A percentile compares a stretch with the other conserved stretches of the same genome.
Evolutionary conservation across 2,797 vertebrate species (phyloP).

Genomic region (Vespertilio murinus): DNA sequence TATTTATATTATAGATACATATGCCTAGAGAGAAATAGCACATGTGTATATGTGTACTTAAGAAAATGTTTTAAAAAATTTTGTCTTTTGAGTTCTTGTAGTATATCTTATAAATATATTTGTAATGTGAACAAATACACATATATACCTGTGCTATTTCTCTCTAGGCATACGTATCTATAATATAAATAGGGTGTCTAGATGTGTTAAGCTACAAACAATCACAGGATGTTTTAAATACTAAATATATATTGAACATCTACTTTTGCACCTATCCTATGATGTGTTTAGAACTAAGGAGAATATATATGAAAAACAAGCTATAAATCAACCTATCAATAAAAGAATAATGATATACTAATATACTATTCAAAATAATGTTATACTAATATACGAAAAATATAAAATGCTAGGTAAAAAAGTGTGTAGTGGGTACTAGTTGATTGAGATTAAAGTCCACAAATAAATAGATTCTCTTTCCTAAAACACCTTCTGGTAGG

Average conservation of each 20-base stretch:
- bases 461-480: neutral
- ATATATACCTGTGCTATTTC: neutral
- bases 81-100: neutral
- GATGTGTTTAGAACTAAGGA: neutral
- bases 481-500: constrained; percentile 2
- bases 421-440: neutral
- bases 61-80: neutral
- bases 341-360: neutral
- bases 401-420: constrained; percentile 1
- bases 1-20: constrained; percentile 26
- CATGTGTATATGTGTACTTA: neutral
- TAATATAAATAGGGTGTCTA: constrained; percentile 33
- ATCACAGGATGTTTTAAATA: neutral
- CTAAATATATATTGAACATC: neutral
- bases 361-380: neutral
- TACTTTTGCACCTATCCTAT: neutral
- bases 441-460: neutral
- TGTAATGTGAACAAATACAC: neutral
- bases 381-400: no score
- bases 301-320: neutral
- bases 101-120: neutral
- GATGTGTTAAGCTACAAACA: constrained; percentile 17
- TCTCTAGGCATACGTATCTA: neutral
- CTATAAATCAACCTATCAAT: neutral
- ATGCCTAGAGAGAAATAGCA: constrained; percentile 17